Percentiles rank a stretch among this genome's conserved stretches.
Conservation (phyloP, 2,797 vertebrate species). For the Myripristis jacobus region DNA sequence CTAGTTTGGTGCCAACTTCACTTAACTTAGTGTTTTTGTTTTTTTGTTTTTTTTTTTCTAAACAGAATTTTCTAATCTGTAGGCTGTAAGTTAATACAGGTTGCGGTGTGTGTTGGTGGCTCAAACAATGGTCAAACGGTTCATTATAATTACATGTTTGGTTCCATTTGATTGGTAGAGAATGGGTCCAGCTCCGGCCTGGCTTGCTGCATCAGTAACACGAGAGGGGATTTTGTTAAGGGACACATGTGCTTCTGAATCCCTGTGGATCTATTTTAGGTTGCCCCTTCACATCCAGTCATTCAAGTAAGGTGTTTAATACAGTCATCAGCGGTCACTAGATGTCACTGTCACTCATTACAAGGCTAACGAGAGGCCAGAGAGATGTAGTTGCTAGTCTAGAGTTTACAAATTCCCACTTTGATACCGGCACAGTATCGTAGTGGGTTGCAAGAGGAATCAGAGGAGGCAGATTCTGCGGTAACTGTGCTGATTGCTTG, state of each 20-base stretch:
- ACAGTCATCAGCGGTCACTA: conserved; percentile 51
- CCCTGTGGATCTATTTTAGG: conserved; percentile 57
- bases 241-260: not conserved
- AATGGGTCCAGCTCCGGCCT: not conserved
- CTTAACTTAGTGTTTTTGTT: conserved; percentile 58
- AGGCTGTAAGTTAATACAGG: conserved; percentile 82
- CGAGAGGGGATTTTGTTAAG: conserved; percentile 23
- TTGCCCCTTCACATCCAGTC: conserved; percentile 22
- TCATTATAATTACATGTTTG: not conserved
- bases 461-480: not conserved
- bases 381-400: conserved; percentile 20
- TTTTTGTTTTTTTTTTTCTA: conserved; percentile 61
- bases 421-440: conserved; percentile 3
- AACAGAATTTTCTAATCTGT: conserved; percentile 64
- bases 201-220: conserved; percentile 20
- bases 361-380: conserved; percentile 47
- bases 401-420: conserved; percentile 29
- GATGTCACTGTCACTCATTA: conserved; percentile 46
- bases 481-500: conserved; percentile 22
- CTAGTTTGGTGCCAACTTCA: conserved; percentile 85
- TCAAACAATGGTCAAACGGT: conserved; percentile 85
- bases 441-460: conserved; percentile 23
- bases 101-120: conserved; percentile 78
- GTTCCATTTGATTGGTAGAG: conserved; percentile 4
- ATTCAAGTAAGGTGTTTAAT: conserved; percentile 30